These are phyloP conservation scores for Phalacrocorax aristotelis DNA, from an alignment of 2,113 vertebrate genomes.

Conservation along the genomic window DNA sequence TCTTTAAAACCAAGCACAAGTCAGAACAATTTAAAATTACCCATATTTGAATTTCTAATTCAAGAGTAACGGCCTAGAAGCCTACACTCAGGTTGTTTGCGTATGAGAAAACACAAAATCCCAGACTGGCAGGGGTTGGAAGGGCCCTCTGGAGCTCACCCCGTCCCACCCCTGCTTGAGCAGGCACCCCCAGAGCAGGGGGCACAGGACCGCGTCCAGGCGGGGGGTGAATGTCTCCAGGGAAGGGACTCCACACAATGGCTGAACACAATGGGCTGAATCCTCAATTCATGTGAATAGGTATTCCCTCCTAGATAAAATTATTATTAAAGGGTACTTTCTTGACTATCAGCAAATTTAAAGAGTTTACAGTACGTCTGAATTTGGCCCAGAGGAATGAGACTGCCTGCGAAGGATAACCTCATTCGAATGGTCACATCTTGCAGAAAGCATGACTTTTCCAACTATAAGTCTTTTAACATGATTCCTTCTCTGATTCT, in stretches of 20 bases:
- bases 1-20: not conserved
- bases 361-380: not conserved
- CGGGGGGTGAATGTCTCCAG: too few relatives aligned
- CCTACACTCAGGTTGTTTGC: not conserved
- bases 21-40: not conserved
- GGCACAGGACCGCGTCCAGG: too few relatives aligned
- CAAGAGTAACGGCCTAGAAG: not conserved
- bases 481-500: not conserved
- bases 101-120: not conserved
- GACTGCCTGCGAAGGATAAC: not conserved
- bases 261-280: not conserved
- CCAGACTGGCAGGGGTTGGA: too few relatives aligned
- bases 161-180: too few relatives aligned
- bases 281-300: not conserved
- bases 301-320: not conserved
- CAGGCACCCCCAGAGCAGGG: too few relatives aligned
- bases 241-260: too few relatives aligned
- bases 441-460: not conserved
- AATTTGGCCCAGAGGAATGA: not conserved
- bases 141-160: too few relatives aligned
- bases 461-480: not conserved
- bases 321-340: not conserved
- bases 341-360: not conserved
- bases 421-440: not conserved
- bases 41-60: not conserved